Conservation (phyloP, 2,888 invertebrate species). For the Mantis religiosa region DNA sequence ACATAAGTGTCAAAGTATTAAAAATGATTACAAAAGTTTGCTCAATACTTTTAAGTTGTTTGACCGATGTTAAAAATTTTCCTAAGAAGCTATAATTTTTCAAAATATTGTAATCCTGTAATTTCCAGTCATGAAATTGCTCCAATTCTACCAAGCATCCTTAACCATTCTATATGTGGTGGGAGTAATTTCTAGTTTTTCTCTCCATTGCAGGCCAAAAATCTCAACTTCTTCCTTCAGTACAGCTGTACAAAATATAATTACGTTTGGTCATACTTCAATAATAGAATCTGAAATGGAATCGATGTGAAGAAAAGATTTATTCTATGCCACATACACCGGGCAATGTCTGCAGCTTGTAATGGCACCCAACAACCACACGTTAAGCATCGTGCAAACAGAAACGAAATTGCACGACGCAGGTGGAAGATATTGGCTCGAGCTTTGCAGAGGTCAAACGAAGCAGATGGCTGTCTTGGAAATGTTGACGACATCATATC, state of each 20-base stretch:
- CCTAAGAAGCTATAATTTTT: too few relatives aligned
- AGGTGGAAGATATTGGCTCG: constrained; percentile 68
- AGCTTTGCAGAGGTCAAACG: constrained; percentile 45
- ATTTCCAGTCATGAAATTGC: too few relatives aligned
- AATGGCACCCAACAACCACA: constrained; percentile 12
- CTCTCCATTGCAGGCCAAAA: constrained; percentile 26
- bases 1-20: too few relatives aligned
- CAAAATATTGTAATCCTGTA: too few relatives aligned
- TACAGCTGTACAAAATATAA: not conserved
- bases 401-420: constrained; percentile 56
- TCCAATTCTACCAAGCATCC: too few relatives aligned
- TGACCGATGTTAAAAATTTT: too few relatives aligned
- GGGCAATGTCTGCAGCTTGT: constrained; percentile 22
- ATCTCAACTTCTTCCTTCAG: not conserved
- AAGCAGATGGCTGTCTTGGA: not conserved
- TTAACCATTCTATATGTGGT: not conserved
- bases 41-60: too few relatives aligned
- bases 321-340: not conserved
- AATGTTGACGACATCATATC: constrained; percentile 49
- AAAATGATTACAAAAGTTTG: too few relatives aligned
- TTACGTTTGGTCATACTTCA: not conserved
- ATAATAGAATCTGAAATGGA: not conserved
- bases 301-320: not conserved
- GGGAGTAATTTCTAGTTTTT: constrained; percentile 22
- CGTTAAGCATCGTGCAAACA: constrained; percentile 33